Percentiles rank a stretch among this genome's conserved stretches.
These are phyloP conservation scores for Trichosurus vulpecula DNA, from an alignment of 2,797 vertebrate species.

Conservation along the genomic window DNA sequence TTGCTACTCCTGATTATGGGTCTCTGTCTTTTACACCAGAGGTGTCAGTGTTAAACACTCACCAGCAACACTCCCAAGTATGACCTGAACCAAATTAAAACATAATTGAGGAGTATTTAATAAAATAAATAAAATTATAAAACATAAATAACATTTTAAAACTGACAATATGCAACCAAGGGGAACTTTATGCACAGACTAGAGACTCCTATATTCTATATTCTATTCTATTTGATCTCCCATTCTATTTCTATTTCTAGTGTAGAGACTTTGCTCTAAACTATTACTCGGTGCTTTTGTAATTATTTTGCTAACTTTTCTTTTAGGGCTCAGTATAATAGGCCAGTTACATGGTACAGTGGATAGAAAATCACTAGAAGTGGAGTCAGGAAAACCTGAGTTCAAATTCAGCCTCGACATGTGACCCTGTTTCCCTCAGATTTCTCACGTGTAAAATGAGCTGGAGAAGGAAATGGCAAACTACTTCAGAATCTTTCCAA, in stretches of 20 bases:
- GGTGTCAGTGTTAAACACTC: neutral
- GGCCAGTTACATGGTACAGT: neutral
- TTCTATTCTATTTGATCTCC: neutral
- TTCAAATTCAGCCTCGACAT: neutral
- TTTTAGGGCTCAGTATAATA: neutral
- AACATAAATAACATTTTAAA: neutral
- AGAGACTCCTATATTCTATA: neutral
- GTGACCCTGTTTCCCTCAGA: neutral
- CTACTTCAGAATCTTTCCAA: neutral
- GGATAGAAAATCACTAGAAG: neutral
- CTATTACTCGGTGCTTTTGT: neutral
- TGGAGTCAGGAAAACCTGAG: neutral
- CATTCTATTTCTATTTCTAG: too few species aligned
- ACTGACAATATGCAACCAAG: neutral
- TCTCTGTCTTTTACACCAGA: neutral
- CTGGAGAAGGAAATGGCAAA: neutral
- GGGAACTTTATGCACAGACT: neutral
- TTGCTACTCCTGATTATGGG: neutral
- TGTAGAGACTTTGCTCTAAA: too few species aligned
- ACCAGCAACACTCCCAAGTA: neutral
- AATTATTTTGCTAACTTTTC: neutral
- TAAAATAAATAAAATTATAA: neutral
- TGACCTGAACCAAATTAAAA: neutral
- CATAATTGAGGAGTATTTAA: neutral
- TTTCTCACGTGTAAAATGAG: neutral